A percentile compares a stretch with the other conserved stretches of the same genome.
phyloP scores from a whole-genome alignment of 2,797 vertebrate genomes.

The Phoeniculus purpureus region DNA sequence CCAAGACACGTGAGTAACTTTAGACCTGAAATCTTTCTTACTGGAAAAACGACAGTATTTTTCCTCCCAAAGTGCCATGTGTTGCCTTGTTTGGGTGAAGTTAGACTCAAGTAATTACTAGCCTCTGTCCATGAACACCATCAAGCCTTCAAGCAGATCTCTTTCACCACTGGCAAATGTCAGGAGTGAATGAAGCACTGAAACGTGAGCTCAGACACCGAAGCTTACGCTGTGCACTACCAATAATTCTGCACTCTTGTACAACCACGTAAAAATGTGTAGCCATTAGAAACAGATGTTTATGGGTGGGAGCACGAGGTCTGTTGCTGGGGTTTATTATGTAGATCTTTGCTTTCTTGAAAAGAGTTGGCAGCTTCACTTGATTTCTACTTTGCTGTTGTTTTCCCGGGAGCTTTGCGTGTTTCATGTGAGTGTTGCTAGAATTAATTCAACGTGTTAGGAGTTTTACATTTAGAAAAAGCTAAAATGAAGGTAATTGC shows the following conservation, averaged over 20 bases:
- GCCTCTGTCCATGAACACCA: accelerated
- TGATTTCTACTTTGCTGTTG: background rate
- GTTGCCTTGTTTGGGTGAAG: background rate
- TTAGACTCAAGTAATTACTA: background rate
- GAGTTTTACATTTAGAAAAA: conserved; percentile 3
- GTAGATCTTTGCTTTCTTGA: background rate
- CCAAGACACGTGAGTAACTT: background rate
- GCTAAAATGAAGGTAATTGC: conserved; percentile 35
- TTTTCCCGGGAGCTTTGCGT: background rate
- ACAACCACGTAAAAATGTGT: background rate
- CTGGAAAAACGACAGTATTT: background rate
- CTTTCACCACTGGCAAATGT: background rate
- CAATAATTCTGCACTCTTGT: background rate
- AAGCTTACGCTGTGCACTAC: background rate
- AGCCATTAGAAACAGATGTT: background rate
- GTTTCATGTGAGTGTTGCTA: background rate
- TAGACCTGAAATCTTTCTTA: background rate
- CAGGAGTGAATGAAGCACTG: background rate
- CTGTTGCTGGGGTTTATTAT: background rate
- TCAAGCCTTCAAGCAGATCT: background rate
- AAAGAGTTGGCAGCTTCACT: background rate
- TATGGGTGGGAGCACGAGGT: background rate
- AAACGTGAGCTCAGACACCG: background rate
- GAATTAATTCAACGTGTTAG: background rate
- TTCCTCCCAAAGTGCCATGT: background rate